Evolutionary conservation across 2,797 vertebrate species (phyloP).

Genomic region (Gephyroberyx darwinii): DNA sequence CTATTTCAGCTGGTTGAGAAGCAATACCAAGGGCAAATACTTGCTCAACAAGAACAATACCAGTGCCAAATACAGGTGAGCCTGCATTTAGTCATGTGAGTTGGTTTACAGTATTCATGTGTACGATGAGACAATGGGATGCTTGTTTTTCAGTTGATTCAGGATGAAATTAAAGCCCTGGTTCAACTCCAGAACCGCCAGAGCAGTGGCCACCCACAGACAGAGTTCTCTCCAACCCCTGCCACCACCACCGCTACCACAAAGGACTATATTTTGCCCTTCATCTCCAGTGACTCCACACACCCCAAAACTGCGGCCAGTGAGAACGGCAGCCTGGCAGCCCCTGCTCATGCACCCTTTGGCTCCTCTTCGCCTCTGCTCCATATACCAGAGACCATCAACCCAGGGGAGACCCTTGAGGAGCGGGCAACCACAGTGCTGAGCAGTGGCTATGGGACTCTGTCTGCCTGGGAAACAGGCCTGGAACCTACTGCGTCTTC

Average conservation of each 20-base stretch:
- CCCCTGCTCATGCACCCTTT: constrained; percentile 57
- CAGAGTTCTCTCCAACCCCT: constrained; percentile 61
- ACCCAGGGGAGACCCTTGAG: constrained; percentile 63
- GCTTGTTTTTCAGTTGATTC: constrained; percentile 85
- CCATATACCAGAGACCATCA: constrained; percentile 54
- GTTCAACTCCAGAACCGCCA: constrained; percentile 86
- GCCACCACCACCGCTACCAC: constrained; percentile 40
- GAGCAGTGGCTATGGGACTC: constrained; percentile 90
- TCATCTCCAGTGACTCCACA: constrained; percentile 41
- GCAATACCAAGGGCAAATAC: constrained; percentile 94
- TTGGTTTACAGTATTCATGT: not conserved
- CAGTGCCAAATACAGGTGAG: constrained; percentile 94
- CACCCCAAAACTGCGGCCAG: constrained; percentile 69
- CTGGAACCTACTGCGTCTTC: constrained; percentile 56
- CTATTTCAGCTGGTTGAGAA: constrained; percentile 92
- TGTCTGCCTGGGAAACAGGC: constrained; percentile 81
- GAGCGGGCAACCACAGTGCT: constrained; percentile 78
- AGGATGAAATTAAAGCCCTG: constrained; percentile 93
- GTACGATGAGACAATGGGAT: not conserved
- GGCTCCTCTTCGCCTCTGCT: constrained; percentile 69
- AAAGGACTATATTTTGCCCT: constrained; percentile 61
- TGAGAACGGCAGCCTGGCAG: constrained; percentile 72
- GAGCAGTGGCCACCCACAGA: constrained; percentile 58
- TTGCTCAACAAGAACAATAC: constrained; percentile 94
- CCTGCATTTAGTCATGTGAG: not conserved